Evolutionary conservation across 2,113 vertebrate genomes (phyloP).

Genomic region (Columba janthina): DNA sequence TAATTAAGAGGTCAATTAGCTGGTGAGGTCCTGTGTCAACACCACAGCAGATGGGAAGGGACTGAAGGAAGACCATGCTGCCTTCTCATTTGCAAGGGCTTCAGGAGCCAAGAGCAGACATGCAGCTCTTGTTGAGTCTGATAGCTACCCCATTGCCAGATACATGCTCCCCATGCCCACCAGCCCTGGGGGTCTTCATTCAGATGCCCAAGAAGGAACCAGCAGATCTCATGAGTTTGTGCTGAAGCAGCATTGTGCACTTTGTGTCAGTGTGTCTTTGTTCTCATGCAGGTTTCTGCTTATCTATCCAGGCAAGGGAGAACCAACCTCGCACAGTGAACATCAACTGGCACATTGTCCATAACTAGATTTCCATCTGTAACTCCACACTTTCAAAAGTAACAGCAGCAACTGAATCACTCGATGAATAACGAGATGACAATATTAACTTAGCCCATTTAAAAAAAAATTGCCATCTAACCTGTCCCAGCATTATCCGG

Average conservation of each 20-base stretch:
- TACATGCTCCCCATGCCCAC: background rate
- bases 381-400: background rate
- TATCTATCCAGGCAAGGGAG: background rate
- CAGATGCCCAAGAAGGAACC: background rate
- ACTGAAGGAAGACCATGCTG: background rate
- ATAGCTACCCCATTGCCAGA: background rate
- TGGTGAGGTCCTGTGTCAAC: background rate
- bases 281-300: background rate
- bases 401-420: background rate
- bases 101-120: background rate
- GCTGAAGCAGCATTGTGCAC: fast-evolving
- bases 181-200: background rate
- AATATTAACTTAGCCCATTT: background rate
- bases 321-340: background rate
- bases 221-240: background rate
- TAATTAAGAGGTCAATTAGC: background rate
- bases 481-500: background rate
- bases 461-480: background rate
- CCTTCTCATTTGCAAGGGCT: background rate
- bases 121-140: background rate
- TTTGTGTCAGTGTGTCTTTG: background rate
- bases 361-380: background rate
- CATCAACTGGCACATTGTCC: background rate
- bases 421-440: background rate
- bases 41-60: background rate